Base-by-base conservation (phyloP, 2,888 invertebrate genomes). In the Cantharis flavilabris region DNA sequence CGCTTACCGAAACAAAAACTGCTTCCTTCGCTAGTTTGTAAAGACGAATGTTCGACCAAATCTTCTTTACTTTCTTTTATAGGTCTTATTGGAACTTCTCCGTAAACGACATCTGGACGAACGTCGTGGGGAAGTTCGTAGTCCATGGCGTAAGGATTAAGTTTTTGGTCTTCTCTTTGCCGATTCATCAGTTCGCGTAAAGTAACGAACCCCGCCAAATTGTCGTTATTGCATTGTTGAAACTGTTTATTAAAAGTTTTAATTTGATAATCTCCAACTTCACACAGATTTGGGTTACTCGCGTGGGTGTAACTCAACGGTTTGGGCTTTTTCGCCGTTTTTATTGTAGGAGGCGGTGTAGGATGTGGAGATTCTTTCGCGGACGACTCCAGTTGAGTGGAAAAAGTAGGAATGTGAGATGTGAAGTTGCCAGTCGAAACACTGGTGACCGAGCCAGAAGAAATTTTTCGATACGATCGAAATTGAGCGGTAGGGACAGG, bases 401-500 rank as follows among this genome's bases (percentile, higher is more conserved):
- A 84, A 76, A 87, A 88, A 70, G 87, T 84, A 7, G 87, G 86
- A 69, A 88, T 86, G 80, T 88, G 88, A 0, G 88, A 88, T 5
- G 88, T 88, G 72, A 88, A 88, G 81, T 88, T 88, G 4, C 88
- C 88, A 0, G 88, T 88, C 4, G 87, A 86, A 9, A 87, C 84
- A 74, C 88, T 88, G n/a, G 81, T 83, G 63, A 70, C 67, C 2
- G 83, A 79, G 87, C 89, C 80, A 84, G 86, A 83, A 83, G 89
- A 84, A 13, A 92, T 92, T 85, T 93, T 92, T 83, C 94, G 89
- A 85, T 94, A 94, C 84, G 94, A 95, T 81, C 94, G 91, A 88
- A 94, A 95, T 85, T 95, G 94, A 70, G 94, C 94, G 0, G 95
- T 95, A 30, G 95, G 94, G 67, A 94, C 94, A 0, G 95, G 94